Percentiles rank a stretch among this genome's conserved stretches.
Conservation (phyloP, 2,113 vertebrate genomes). For the Galeopterus variegatus region DNA sequence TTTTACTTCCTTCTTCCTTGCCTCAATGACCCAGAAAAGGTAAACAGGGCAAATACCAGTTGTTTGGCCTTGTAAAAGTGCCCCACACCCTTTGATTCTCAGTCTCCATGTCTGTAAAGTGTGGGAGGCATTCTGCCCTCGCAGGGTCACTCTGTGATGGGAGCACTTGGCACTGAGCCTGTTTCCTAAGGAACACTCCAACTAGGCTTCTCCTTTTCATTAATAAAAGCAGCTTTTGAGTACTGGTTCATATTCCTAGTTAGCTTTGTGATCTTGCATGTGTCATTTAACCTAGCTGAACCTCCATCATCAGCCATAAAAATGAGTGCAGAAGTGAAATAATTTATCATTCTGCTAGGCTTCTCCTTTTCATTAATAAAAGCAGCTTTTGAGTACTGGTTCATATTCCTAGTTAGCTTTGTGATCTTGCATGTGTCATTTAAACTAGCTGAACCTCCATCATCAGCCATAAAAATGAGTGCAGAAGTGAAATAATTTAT, state of each 20-base stretch:
- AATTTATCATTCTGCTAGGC: not conserved
- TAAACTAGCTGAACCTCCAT: not conserved
- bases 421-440: slow-evolving; percentile 9
- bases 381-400: not conserved
- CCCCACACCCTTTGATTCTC: accelerated
- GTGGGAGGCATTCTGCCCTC: not conserved
- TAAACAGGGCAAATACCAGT: not conserved
- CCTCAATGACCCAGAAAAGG: not conserved
- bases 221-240: slow-evolving; percentile 17
- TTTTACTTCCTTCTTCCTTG: not conserved
- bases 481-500: not conserved
- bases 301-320: not conserved
- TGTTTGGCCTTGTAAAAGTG: not conserved
- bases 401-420: not conserved
- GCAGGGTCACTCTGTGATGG: accelerated
- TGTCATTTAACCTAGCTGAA: slow-evolving; percentile 28
- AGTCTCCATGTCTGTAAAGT: not conserved
- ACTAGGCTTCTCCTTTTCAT: not conserved
- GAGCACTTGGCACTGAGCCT: accelerated
- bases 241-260: not conserved
- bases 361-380: not conserved
- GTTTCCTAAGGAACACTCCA: not conserved
- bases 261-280: not conserved
- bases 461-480: not conserved
- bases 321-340: not conserved